Conservation (phyloP, 2,797 vertebrate genomes). For the Tachyglossus aculeatus region DNA sequence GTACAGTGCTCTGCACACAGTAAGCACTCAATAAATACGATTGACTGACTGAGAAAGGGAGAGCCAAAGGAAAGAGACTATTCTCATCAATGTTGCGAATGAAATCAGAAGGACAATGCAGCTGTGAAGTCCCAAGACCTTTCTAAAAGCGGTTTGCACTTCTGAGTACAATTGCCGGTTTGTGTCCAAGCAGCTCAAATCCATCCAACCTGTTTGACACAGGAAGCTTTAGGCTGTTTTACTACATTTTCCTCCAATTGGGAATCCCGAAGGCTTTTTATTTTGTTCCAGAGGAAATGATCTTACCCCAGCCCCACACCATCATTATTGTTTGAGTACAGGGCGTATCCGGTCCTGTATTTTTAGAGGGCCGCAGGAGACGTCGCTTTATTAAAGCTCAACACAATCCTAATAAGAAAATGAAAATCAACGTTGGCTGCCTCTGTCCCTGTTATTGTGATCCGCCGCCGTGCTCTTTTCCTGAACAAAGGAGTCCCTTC, state of each 20-base stretch:
- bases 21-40: too few species aligned
- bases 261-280: slow-evolving; percentile 61
- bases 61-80: not conserved
- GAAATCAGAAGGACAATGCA: slow-evolving; percentile 1
- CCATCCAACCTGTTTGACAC: slow-evolving; percentile 51
- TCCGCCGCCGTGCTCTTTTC: too few species aligned
- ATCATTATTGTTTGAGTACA: slow-evolving; percentile 36
- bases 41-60: too few species aligned
- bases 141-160: slow-evolving; percentile 5
- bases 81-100: not conserved
- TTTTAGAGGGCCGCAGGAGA: slow-evolving; percentile 26
- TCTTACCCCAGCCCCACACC: slow-evolving; percentile 32
- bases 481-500: too few species aligned
- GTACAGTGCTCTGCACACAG: too few species aligned
- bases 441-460: too few species aligned
- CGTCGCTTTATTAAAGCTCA: slow-evolving; percentile 28
- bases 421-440: too few species aligned
- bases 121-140: not conserved
- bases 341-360: slow-evolving; percentile 40
- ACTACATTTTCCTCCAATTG: slow-evolving; percentile 79
- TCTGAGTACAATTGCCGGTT: slow-evolving; percentile 70
- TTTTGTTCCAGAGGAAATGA: slow-evolving; percentile 74
- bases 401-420: too few species aligned
- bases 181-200: slow-evolving; percentile 66
- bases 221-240: slow-evolving; percentile 58